Conservation (phyloP, 2,113 vertebrate species). For the Leptodactylus fuscus region DNA sequence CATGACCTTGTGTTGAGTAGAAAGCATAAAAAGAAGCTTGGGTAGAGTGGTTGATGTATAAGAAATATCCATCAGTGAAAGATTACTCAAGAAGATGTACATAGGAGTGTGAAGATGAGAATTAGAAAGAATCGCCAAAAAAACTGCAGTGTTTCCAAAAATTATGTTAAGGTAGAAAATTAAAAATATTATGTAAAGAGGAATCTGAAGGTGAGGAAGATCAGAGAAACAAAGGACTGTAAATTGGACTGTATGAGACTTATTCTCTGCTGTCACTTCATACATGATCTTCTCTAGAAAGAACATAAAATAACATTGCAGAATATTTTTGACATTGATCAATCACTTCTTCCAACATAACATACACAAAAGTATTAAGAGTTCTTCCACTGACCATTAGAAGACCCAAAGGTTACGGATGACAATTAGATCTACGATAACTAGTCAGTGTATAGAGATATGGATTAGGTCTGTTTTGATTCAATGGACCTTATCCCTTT, state of each 20-base stretch:
- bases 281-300: background rate
- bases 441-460: too few species aligned
- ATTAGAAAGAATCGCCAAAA: background rate
- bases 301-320: background rate
- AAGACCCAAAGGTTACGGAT: too few species aligned
- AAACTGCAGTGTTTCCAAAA: slow-evolving; percentile 10
- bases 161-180: slow-evolving; percentile 12
- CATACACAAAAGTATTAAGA: too few species aligned
- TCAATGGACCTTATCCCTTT: too few species aligned
- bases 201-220: background rate
- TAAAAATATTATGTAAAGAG: slow-evolving; percentile 40
- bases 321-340: too few species aligned
- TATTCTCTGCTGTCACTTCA: background rate
- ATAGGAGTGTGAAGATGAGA: slow-evolving; percentile 37
- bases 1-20: slow-evolving; percentile 8
- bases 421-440: too few species aligned
- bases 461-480: too few species aligned
- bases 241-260: background rate
- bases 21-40: slow-evolving; percentile 32
- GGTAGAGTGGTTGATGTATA: slow-evolving; percentile 33
- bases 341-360: too few species aligned
- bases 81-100: slow-evolving; percentile 27
- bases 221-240: slow-evolving; percentile 38
- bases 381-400: too few species aligned
- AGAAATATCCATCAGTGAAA: slow-evolving; percentile 20